Evolutionary conservation across 1,140 invertebrate species (phyloP).

Genomic region (Ylistrum balloti): DNA sequence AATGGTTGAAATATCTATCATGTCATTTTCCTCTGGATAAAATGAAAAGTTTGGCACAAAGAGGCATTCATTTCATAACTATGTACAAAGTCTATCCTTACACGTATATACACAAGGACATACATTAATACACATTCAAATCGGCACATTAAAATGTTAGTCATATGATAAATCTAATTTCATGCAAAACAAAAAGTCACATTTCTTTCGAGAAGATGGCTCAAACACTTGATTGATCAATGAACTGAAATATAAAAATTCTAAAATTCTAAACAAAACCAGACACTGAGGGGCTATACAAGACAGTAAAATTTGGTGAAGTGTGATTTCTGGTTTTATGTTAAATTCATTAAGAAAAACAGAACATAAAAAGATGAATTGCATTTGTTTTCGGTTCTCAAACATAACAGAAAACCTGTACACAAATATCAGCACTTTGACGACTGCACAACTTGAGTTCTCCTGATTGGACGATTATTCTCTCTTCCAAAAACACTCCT

Average conservation of each 20-base stretch:
- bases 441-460: constrained; percentile 51
- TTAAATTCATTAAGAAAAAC: not conserved
- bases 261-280: no score
- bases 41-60: constrained; percentile 24
- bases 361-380: not conserved
- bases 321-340: not conserved
- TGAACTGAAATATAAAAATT: no score
- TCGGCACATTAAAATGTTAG: not conserved
- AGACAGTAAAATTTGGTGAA: not conserved
- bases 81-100: not conserved
- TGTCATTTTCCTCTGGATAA: not conserved
- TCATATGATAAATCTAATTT: not conserved
- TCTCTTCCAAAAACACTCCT: constrained; percentile 43
- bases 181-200: not conserved
- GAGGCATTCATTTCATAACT: constrained; percentile 25
- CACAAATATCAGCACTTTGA: constrained; percentile 49
- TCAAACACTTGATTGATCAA: no score
- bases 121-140: no score
- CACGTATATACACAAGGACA: not conserved
- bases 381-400: not conserved
- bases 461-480: constrained; percentile 9
- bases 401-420: not conserved
- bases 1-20: no score
- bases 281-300: no score
- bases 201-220: no score